phyloP scores from a whole-genome alignment of 2,888 invertebrate species.

The Platynereis dumerilii region DNA sequence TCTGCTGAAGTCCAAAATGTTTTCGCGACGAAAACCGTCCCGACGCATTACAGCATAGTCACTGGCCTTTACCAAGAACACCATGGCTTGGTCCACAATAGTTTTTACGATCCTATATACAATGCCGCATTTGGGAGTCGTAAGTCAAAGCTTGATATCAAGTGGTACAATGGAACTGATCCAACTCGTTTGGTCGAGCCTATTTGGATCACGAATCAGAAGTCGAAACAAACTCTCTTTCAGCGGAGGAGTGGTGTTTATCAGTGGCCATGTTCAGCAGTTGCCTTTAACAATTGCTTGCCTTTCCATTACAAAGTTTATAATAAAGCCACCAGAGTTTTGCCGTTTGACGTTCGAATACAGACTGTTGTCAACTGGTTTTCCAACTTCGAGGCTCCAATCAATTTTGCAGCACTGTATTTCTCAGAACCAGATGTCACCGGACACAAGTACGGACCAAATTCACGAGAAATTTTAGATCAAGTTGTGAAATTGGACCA shows the following conservation, averaged over 20 bases:
- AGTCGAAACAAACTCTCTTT: conserved; percentile 31
- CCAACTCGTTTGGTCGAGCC: conserved; percentile 58
- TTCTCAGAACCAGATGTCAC: conserved; percentile 74
- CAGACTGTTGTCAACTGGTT: conserved; percentile 57
- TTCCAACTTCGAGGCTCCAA: conserved; percentile 65
- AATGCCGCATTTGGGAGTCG: conserved; percentile 29
- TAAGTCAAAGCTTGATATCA: conserved; percentile 57
- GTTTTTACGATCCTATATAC: conserved; percentile 68
- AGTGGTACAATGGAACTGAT: conserved; percentile 66
- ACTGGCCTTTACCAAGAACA: conserved; percentile 70
- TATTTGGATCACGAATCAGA: conserved; percentile 65
- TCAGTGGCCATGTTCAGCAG: conserved; percentile 76
- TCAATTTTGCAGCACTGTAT: conserved; percentile 75
- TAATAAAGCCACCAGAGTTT: conserved; percentile 41
- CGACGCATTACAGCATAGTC: conserved; percentile 77
- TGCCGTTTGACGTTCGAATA: conserved; percentile 32
- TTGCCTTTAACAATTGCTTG: conserved; percentile 63
- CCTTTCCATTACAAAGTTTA: conserved; percentile 37
- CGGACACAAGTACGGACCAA: conserved; percentile 70
- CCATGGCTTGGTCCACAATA: conserved; percentile 75
- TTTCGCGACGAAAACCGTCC: conserved; percentile 73
- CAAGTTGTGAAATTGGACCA: conserved; percentile 66
- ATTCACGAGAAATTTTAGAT: conserved; percentile 62
- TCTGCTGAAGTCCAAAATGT: conserved; percentile 63
- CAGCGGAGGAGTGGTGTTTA: conserved; percentile 71